Evolutionary conservation across 2,797 vertebrate genomes (phyloP).

Genomic region (Poecilia velifera): DNA sequence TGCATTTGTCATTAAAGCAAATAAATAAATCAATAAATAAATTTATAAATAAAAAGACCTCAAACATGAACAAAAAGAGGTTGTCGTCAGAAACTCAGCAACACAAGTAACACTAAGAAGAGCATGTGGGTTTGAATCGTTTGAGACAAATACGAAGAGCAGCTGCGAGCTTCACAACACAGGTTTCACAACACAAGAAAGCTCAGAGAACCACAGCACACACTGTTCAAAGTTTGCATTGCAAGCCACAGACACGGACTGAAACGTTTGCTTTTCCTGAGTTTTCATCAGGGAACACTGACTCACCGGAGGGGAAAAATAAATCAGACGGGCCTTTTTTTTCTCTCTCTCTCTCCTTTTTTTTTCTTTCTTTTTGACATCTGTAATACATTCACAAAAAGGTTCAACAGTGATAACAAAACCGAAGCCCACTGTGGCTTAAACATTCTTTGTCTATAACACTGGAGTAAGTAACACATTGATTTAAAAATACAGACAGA

Average conservation of each 20-base stretch:
- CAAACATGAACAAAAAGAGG: background rate
- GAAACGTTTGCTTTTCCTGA: constrained; percentile 13
- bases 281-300: constrained; percentile 9
- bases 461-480: background rate
- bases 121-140: fast-evolving
- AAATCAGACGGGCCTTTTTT: background rate
- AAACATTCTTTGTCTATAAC: constrained; percentile 1
- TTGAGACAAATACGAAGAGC: constrained; percentile 4
- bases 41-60: background rate
- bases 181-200: constrained; percentile 4
- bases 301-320: background rate
- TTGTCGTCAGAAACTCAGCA: background rate
- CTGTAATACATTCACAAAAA: constrained; percentile 8
- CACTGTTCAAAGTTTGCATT: constrained; percentile 13
- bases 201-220: constrained; percentile 7
- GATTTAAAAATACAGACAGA: background rate
- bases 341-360: background rate
- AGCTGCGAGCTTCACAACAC: background rate
- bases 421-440: background rate
- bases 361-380: background rate
- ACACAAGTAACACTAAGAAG: background rate
- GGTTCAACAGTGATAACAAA: background rate
- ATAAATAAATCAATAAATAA: background rate
- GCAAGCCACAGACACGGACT: constrained; percentile 14
- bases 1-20: background rate